A percentile compares a stretch with the other conserved stretches of the same genome.
These are phyloP conservation scores for Allobates femoralis DNA, from an alignment of 2,797 vertebrate species.

Conservation along the genomic window DNA sequence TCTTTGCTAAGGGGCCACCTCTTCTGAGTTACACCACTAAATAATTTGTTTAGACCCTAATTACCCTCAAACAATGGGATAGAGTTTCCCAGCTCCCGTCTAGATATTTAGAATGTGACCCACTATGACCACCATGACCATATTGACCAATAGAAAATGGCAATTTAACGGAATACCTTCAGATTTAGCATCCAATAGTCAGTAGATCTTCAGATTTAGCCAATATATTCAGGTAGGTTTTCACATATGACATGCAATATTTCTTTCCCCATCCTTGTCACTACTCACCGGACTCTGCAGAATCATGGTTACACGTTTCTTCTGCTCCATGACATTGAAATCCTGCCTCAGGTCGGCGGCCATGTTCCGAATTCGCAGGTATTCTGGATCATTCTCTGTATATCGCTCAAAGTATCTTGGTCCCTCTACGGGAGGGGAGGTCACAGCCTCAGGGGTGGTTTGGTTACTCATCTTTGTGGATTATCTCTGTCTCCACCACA, in stretches of 20 bases:
- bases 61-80: background rate
- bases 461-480: conserved; percentile 81
- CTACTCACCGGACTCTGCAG: conserved; percentile 89
- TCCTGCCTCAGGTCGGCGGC: conserved; percentile 78
- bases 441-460: conserved; percentile 63
- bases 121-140: background rate
- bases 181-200: background rate
- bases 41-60: background rate
- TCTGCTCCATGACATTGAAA: conserved; percentile 83
- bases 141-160: background rate
- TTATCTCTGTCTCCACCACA: background rate
- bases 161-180: background rate
- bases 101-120: background rate
- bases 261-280: background rate
- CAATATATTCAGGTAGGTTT: background rate
- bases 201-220: background rate
- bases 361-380: conserved; percentile 73
- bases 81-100: background rate
- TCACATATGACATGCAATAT: background rate
- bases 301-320: conserved; percentile 90
- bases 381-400: conserved; percentile 82
- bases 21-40: background rate
- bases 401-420: conserved; percentile 83
- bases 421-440: conserved; percentile 69
- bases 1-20: too few relatives aligned